Evolutionary conservation across 2,113 vertebrate genomes (phyloP).

Genomic region (Isurus oxyrinchus): DNA sequence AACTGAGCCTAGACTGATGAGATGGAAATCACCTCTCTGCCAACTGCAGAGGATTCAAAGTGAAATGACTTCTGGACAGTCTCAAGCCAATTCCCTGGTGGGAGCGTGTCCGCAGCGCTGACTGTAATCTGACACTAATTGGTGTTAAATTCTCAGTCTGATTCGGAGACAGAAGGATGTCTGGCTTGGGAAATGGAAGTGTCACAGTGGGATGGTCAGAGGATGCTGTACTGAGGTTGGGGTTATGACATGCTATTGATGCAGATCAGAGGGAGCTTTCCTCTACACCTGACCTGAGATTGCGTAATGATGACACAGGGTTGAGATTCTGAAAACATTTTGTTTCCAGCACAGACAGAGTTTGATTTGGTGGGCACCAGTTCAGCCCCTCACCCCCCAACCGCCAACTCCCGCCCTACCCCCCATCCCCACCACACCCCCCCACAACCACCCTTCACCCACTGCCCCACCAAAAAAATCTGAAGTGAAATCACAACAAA

Average conservation of each 20-base stretch:
- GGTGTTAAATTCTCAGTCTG: background rate
- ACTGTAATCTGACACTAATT: slow-evolving; percentile 13
- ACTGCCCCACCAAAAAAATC: background rate
- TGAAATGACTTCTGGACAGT: background rate
- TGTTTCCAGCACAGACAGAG: background rate
- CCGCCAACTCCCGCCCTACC: too few relatives aligned
- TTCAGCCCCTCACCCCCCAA: background rate
- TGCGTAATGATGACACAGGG: background rate
- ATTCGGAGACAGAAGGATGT: background rate
- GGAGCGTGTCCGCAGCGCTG: background rate
- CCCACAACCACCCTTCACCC: background rate
- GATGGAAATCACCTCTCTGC: background rate
- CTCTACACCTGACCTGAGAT: background rate
- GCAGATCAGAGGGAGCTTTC: background rate
- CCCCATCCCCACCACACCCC: too few relatives aligned
- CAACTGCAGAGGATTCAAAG: background rate
- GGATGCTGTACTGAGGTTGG: background rate
- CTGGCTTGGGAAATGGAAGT: background rate
- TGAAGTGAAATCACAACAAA: background rate
- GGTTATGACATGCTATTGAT: background rate
- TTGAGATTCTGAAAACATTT: background rate
- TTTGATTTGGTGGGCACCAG: background rate
- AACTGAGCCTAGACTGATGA: background rate
- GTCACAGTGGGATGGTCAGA: background rate
- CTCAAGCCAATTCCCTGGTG: background rate